These are phyloP conservation scores for Caranx ignobilis DNA, from an alignment of 2,113 vertebrate genomes.

Conservation along the genomic window DNA sequence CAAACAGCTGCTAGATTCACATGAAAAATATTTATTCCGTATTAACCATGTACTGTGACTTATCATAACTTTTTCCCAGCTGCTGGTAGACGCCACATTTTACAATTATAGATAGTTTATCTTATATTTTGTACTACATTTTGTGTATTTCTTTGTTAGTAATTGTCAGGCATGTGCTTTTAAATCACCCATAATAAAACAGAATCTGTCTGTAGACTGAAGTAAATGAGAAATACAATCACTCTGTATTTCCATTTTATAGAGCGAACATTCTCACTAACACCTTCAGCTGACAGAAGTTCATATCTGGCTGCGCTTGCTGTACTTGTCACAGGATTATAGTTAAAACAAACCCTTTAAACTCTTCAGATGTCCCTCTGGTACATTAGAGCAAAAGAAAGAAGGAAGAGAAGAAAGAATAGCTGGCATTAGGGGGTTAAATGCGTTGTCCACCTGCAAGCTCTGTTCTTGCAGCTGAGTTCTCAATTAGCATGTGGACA, in stretches of 20 bases:
- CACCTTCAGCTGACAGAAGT: background rate
- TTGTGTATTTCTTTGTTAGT: background rate
- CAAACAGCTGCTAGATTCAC: background rate
- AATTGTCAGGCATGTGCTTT: background rate
- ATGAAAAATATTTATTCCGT: background rate
- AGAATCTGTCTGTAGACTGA: background rate
- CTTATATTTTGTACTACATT: background rate
- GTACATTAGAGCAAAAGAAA: background rate
- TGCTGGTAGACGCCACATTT: background rate
- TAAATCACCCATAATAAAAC: background rate
- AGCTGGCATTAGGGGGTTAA: slow-evolving; percentile 28
- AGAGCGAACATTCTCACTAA: background rate
- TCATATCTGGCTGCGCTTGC: background rate
- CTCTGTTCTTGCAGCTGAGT: slow-evolving; percentile 76
- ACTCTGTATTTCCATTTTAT: too few relatives aligned
- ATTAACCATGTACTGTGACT: background rate
- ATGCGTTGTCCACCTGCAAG: slow-evolving; percentile 65
- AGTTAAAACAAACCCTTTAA: background rate
- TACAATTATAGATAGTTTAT: background rate
- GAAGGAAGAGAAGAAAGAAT: background rate
- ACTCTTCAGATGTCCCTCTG: background rate
- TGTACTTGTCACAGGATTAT: background rate
- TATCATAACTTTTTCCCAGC: background rate
- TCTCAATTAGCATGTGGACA: slow-evolving; percentile 73
- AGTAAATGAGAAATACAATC: background rate